Conservation (phyloP, 1,140 invertebrate genomes). For the Mamestra configurata region DNA sequence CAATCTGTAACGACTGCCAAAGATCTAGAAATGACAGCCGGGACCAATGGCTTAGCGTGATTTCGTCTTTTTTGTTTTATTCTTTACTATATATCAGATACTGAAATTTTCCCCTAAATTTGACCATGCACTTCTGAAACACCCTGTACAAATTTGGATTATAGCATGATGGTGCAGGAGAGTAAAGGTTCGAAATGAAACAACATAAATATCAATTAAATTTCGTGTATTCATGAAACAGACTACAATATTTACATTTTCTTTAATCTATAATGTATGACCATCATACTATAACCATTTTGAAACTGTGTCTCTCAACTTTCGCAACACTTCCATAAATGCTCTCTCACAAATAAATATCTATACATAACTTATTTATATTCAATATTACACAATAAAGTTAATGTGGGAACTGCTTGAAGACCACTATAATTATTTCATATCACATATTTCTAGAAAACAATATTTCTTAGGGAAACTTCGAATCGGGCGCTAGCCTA, state of each 20-base stretch:
- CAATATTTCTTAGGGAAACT: not conserved
- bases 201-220: conserved; percentile 68
- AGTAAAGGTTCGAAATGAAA: conserved; percentile 74
- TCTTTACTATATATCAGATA: too few species aligned
- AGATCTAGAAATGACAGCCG: too few species aligned
- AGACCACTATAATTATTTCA: not conserved
- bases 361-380: not conserved
- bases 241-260: conserved; percentile 64
- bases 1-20: too few species aligned
- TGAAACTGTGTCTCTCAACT: not conserved
- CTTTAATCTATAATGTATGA: conserved; percentile 62
- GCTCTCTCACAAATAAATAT: not conserved
- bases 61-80: too few species aligned
- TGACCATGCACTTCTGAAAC: too few species aligned
- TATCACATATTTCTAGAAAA: not conserved
- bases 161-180: conserved; percentile 82
- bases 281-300: conserved; percentile 83
- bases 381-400: not conserved
- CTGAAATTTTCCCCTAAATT: too few species aligned
- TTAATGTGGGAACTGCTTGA: not conserved
- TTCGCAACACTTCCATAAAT: conserved; percentile 21
- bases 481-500: not conserved
- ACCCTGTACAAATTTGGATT: too few species aligned
- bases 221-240: conserved; percentile 75
- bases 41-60: too few species aligned